phyloP scores from a whole-genome alignment of 2,113 vertebrate species.

The Crotalus horridus region DNA sequence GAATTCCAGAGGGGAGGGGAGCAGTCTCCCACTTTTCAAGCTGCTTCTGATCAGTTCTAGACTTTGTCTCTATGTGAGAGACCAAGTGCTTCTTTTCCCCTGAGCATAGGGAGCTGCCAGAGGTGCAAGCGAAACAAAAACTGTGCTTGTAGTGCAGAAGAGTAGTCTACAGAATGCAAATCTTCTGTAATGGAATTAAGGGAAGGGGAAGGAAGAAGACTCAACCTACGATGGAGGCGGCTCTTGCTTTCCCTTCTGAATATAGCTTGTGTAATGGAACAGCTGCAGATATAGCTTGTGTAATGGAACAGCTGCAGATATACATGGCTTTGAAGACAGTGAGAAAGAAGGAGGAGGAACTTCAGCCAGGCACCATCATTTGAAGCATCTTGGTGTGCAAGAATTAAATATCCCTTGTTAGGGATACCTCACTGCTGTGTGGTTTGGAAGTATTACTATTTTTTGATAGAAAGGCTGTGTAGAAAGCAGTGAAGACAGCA shows the following conservation, averaged over 20 bases:
- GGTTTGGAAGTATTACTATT: too few relatives aligned
- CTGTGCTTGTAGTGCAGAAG: neutral
- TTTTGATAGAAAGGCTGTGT: too few relatives aligned
- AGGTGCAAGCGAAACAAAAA: too few relatives aligned
- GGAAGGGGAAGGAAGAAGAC: too few relatives aligned
- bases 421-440: too few relatives aligned
- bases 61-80: neutral
- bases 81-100: neutral
- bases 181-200: neutral
- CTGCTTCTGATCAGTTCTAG: neutral
- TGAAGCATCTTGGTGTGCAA: conserved; percentile 69
- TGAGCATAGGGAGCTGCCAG: neutral
- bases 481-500: too few relatives aligned
- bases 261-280: conserved; percentile 9
- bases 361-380: neutral
- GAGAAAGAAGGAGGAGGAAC: neutral
- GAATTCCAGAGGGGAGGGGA: neutral
- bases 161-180: neutral
- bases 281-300: conserved; percentile 68
- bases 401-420: conserved; percentile 61
- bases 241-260: neutral
- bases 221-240: neutral
- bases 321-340: conserved; percentile 57
- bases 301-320: conserved; percentile 66
- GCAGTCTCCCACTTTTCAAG: too few relatives aligned